These are phyloP conservation scores for Anastrepha ludens DNA, from an alignment of 1,140 invertebrate genomes.

Conservation along the genomic window DNA sequence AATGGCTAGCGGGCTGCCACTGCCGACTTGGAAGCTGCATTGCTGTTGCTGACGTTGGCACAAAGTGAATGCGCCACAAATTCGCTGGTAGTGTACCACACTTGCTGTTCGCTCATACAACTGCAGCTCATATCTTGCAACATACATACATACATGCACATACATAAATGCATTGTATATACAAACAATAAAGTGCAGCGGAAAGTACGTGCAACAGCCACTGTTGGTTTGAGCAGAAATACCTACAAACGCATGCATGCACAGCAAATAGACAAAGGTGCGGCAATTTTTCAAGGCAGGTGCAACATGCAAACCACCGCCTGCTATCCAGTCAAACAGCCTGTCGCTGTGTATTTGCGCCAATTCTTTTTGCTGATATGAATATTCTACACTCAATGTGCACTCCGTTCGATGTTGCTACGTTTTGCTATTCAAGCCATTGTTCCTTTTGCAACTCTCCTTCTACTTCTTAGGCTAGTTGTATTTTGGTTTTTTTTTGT, in stretches of 20 bases:
- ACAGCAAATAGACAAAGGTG: slow-evolving; percentile 35
- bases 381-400: slow-evolving; percentile 43
- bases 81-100: slow-evolving; percentile 5
- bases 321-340: slow-evolving; percentile 13
- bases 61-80: slow-evolving; percentile 44
- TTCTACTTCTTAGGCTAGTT: not conserved
- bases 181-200: no score
- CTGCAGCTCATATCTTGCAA: not conserved
- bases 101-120: not conserved
- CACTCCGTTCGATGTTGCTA: not conserved
- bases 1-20: not conserved
- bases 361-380: slow-evolving; percentile 26
- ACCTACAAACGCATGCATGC: not conserved
- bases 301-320: slow-evolving; percentile 46
- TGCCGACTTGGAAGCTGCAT: not conserved
- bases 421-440: slow-evolving; percentile 18
- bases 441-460: not conserved
- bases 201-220: no score
- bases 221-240: not conserved
- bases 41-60: not conserved
- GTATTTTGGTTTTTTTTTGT: not conserved
- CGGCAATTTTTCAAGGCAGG: slow-evolving; percentile 49
- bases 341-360: slow-evolving; percentile 32
- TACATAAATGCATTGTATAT: not conserved
- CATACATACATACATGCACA: not conserved